Evolutionary conservation across 1,140 invertebrate species (phyloP).

Genomic region (Rhizoglyphus robini): DNA sequence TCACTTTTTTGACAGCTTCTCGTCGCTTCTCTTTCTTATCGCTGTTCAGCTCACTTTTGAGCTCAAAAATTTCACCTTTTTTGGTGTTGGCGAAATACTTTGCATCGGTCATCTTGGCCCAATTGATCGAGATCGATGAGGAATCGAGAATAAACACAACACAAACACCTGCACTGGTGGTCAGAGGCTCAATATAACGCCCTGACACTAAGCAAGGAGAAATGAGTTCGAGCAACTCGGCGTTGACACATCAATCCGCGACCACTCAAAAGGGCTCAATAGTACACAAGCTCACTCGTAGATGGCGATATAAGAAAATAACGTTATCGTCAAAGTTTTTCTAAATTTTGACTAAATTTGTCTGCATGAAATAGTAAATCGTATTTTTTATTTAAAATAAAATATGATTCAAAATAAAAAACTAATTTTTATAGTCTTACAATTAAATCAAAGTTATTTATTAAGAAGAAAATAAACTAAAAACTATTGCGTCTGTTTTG

Average conservation of each 20-base stretch:
- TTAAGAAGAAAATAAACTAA: too few species aligned
- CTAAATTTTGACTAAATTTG: too few species aligned
- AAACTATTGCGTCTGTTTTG: too few species aligned
- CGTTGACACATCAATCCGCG: not conserved
- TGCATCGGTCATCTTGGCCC: slow-evolving; percentile 81
- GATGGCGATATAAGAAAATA: too few species aligned
- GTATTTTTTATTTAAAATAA: too few species aligned
- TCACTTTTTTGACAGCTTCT: slow-evolving; percentile 99
- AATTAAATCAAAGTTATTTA: too few species aligned
- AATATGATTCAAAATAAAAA: too few species aligned
- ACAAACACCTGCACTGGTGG: not conserved
- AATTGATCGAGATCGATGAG: not conserved
- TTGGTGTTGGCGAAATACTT: slow-evolving; percentile 99
- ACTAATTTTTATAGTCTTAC: too few species aligned
- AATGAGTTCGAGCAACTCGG: not conserved
- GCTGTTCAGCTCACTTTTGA: slow-evolving; percentile 97
- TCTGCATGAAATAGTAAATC: too few species aligned
- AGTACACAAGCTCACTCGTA: too few species aligned
- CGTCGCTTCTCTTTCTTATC: slow-evolving; percentile 99
- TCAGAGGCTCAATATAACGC: not conserved
- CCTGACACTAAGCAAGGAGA: not conserved
- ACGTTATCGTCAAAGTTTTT: too few species aligned
- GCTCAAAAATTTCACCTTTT: slow-evolving; percentile 95
- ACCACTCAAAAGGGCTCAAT: not conserved
- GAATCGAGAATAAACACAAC: not conserved